These are phyloP conservation scores for Leptobrachium leishanense DNA, from an alignment of 2,113 vertebrate genomes.

Conservation along the genomic window DNA sequence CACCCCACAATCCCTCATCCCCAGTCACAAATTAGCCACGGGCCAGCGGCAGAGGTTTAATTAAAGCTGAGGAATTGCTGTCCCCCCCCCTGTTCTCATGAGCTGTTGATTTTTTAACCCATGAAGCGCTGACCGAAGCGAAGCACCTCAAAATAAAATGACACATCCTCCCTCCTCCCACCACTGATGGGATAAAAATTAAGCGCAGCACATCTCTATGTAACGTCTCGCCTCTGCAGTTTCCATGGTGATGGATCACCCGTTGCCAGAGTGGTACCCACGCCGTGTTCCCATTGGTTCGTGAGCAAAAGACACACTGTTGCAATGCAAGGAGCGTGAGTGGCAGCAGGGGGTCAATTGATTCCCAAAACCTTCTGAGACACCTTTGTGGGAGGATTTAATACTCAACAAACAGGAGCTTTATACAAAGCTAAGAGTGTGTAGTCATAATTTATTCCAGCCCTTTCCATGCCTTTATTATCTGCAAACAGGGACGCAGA, in stretches of 20 bases:
- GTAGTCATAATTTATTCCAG: not conserved
- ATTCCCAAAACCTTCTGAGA: slow-evolving; percentile 47
- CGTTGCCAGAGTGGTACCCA: slow-evolving; percentile 48
- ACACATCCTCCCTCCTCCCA: slow-evolving; percentile 37
- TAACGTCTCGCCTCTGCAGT: slow-evolving; percentile 46
- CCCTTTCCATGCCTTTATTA: not conserved
- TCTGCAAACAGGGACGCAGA: not conserved
- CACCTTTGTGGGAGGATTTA: slow-evolving; percentile 46
- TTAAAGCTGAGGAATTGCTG: slow-evolving; percentile 23
- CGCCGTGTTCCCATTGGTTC: slow-evolving; percentile 40
- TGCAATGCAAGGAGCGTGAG: slow-evolving; percentile 46
- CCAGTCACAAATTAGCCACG: slow-evolving; percentile 1
- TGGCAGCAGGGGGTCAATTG: slow-evolving; percentile 46
- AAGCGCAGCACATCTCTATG: slow-evolving; percentile 49
- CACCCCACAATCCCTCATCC: slow-evolving; percentile 13
- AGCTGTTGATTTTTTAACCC: slow-evolving; percentile 19
- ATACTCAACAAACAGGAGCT: slow-evolving; percentile 31
- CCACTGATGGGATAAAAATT: slow-evolving; percentile 46
- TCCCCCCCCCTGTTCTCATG: not conserved
- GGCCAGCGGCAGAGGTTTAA: slow-evolving; percentile 23
- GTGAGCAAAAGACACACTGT: slow-evolving; percentile 35
- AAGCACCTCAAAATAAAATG: slow-evolving; percentile 29
- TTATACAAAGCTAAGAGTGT: slow-evolving; percentile 11
- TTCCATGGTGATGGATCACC: slow-evolving; percentile 48
- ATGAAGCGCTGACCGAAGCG: not conserved